These are phyloP conservation scores for Thyatira batis DNA, from an alignment of 2,888 invertebrate species.

Conservation along the genomic window DNA sequence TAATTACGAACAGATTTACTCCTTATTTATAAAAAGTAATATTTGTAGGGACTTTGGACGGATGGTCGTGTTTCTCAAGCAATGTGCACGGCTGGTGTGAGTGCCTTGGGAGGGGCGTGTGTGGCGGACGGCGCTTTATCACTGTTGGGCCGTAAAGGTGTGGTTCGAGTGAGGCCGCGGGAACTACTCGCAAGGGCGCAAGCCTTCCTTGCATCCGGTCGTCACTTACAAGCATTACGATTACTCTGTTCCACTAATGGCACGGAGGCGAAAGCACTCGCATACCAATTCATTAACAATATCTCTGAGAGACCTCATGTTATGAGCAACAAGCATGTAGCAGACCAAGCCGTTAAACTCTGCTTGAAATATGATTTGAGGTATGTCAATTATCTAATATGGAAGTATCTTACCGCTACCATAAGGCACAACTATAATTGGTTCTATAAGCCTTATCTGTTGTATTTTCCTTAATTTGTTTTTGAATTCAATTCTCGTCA, in stretches of 20 bases:
- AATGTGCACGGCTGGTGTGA: slow-evolving; percentile 81
- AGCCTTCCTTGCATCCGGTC: slow-evolving; percentile 83
- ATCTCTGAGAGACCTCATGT: slow-evolving; percentile 63
- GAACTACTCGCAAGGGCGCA: slow-evolving; percentile 79
- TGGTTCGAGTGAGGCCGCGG: slow-evolving; percentile 85
- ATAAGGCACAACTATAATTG: too few relatives aligned
- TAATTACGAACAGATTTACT: too few relatives aligned
- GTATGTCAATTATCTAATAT: too few relatives aligned
- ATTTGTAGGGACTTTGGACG: slow-evolving; percentile 91
- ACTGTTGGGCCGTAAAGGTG: slow-evolving; percentile 83
- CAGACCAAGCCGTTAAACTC: slow-evolving; percentile 62
- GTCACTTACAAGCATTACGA: slow-evolving; percentile 70
- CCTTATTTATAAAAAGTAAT: neutral
- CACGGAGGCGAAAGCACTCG: slow-evolving; percentile 49
- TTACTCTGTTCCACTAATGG: slow-evolving; percentile 59
- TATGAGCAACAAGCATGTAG: slow-evolving; percentile 58
- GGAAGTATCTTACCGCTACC: too few relatives aligned
- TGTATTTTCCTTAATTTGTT: too few relatives aligned
- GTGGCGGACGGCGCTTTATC: slow-evolving; percentile 80
- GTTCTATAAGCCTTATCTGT: too few relatives aligned
- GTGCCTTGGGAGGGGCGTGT: slow-evolving; percentile 76
- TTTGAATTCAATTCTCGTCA: too few relatives aligned
- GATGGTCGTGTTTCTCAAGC: slow-evolving; percentile 94
- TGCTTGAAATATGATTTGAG: slow-evolving; percentile 64
- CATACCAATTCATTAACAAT: slow-evolving; percentile 48